phyloP scores from a whole-genome alignment of 2,888 invertebrate genomes.

The Lithophane ornitopus region DNA sequence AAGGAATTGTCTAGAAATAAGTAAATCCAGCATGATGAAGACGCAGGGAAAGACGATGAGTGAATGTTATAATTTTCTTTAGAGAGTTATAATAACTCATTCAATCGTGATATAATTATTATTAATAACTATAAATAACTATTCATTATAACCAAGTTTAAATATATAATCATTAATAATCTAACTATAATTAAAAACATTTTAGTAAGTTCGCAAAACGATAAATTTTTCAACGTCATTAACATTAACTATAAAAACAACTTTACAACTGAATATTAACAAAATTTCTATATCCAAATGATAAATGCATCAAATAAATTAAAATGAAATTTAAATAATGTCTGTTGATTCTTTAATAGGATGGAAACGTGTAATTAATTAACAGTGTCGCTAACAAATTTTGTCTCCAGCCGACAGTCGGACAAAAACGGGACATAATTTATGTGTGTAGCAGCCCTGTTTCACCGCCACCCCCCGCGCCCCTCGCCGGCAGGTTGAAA shows the following conservation, averaged over 20 bases:
- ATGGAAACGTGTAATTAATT: constrained; percentile 83
- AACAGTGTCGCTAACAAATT: constrained; percentile 86
- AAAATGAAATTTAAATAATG: constrained; percentile 68
- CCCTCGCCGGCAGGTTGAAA: constrained; percentile 88
- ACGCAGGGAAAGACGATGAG: neutral
- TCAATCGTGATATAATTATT: neutral
- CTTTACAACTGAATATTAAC: constrained; percentile 55
- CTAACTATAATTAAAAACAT: constrained; percentile 44
- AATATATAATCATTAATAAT: constrained; percentile 12
- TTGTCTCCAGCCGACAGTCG: constrained; percentile 83
- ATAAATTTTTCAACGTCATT: constrained; percentile 61
- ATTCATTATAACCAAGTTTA: neutral
- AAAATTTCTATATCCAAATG: constrained; percentile 56
- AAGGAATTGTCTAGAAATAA: neutral
- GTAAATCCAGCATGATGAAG: neutral
- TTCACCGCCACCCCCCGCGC: constrained; percentile 60
- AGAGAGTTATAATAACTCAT: neutral
- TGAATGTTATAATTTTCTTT: neutral
- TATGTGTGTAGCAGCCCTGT: constrained; percentile 84
- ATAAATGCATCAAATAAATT: constrained; percentile 68
- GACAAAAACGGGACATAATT: constrained; percentile 86
- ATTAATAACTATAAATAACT: neutral
- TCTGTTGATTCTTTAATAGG: constrained; percentile 68
- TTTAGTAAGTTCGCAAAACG: constrained; percentile 47
- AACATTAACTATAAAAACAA: constrained; percentile 48